Percentiles rank a stretch among this genome's conserved stretches.
Evolutionary conservation across 2,888 invertebrate species (phyloP).

Genomic region (Dichetophora obliterata): DNA sequence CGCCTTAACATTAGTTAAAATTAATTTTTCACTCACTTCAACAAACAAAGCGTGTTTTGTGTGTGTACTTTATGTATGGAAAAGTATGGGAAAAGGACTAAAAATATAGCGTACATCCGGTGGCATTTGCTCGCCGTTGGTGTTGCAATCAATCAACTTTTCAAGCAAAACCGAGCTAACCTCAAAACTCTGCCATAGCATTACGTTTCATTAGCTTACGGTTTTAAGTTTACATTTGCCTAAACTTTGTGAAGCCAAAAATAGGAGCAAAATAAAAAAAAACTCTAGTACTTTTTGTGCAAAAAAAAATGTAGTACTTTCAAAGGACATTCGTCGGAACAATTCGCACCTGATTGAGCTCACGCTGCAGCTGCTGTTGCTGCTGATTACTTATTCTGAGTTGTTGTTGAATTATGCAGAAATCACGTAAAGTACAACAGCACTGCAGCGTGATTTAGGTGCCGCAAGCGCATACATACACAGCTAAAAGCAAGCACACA

Average conservation of each 20-base stretch:
- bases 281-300: background rate
- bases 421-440: constrained; percentile 51
- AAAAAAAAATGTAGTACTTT: background rate
- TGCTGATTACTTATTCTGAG: constrained; percentile 28
- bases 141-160: constrained; percentile 21
- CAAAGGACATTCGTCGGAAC: constrained; percentile 4
- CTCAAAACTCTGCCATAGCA: background rate
- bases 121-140: constrained; percentile 1
- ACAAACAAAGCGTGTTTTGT: no score
- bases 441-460: constrained; percentile 31
- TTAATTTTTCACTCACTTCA: no score
- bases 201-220: background rate
- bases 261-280: background rate
- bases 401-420: constrained; percentile 47
- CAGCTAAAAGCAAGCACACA: constrained; percentile 15
- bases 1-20: no score
- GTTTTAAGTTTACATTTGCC: constrained; percentile 54
- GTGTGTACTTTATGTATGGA: no score
- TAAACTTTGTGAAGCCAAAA: constrained; percentile 53
- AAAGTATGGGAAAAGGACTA: background rate
- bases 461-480: constrained; percentile 30
- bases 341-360: constrained; percentile 15
- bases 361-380: background rate
- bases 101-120: constrained; percentile 19
- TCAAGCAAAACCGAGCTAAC: background rate